Base-by-base conservation (phyloP, 2,797 vertebrate genomes). In the Rhinatrema bivittatum region DNA sequence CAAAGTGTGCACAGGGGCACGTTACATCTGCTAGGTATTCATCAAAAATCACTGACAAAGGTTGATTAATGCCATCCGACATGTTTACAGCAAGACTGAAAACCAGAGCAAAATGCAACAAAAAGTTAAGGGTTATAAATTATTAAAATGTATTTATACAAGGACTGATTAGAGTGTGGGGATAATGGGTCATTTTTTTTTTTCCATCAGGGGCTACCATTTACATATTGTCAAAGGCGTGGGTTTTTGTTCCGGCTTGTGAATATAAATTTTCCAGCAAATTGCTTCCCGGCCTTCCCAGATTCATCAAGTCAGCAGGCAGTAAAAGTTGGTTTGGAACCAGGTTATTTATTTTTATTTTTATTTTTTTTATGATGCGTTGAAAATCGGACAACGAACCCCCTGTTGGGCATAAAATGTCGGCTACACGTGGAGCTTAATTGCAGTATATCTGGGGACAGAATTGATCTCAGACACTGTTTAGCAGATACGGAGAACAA, bases 41-140 rank as follows among this genome's bases (percentile, higher is more conserved):
- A 68, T 62, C 62, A 68, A 67, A 70, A 56, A 53, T 55, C 57
- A 32, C 55, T 52, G 65, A 72, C 58, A 65, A 72, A 65, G 38
- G 49, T 53, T 77, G 61, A 70, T 70, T 67, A 70, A 65, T 49
- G 16, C 36, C 26, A 20, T 42, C 68, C 70, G 68, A 43, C 49
- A 51, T 62, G 68, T 60, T 68, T 73, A 70, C 54, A 52, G 44
- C 49, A 17, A 40, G 57, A 60, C 45, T 42, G 36, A 55, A 71
- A 67, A 62, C 39, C 49, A 61, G 46, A 64, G 64, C 59, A 49
- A 65, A 59, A 48, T 48, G 50, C 53, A 55, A 39, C 33, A 1
- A 10, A 63, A 68, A 32, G 32, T 43, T 51, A 58, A 36, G 25
- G 34, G 34, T 20, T 60, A 62, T 48, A 68, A 63, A 52, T 64